Evolutionary conservation across 1,140 invertebrate species (phyloP), one percentile per base, ranked within the genome.

Genomic region (Bicyclus anynana): DNA sequence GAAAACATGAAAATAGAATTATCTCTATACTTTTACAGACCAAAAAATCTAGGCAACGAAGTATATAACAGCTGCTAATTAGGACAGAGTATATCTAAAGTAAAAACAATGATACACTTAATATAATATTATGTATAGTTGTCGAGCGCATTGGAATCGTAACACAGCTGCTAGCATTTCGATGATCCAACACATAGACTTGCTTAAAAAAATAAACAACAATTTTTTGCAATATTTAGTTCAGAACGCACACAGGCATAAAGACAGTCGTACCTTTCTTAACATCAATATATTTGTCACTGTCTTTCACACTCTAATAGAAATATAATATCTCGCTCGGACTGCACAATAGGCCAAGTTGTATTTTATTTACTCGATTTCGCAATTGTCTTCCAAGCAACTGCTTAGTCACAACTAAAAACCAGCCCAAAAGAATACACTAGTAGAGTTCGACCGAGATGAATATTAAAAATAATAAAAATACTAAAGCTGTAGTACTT

Each of bases 161-260:
- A 52, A 47, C 40, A 49, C 33, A 17, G 42, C 27, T 46, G 23
- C 40, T 21, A 53, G 42, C 17, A 37, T 46, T 65, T 65, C 63
- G 59, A 58, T 61, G 54, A 54, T 65, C 17, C 40, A 40, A 33
- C 53, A 65, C 47, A 49, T 56, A 33, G 1, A 59, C 59, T 64
- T 52, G 56, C 56, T 55, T 51, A 61, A 52, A 61, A 58, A 58
- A 51, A 61, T 61, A 55, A 44, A 55, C 33, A 61, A 14, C 18
- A 37, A n/a, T n/a, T n/a, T n/a, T n/a, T n/a, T 47, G 52, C 42
- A 59, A 59, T 53, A 53, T 38, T 17, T 52, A 35, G 50, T 7
- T 58, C 38, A 47, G 27, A 52, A 21, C 20, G 10, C 40, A 23
- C 1, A 13, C 17, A 12, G 5, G 26, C 48, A 35, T 17, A 58